A percentile compares a stretch with the other conserved stretches of the same genome.
Conservation (phyloP, 2,888 invertebrate species). For the Cheilosia soror region DNA sequence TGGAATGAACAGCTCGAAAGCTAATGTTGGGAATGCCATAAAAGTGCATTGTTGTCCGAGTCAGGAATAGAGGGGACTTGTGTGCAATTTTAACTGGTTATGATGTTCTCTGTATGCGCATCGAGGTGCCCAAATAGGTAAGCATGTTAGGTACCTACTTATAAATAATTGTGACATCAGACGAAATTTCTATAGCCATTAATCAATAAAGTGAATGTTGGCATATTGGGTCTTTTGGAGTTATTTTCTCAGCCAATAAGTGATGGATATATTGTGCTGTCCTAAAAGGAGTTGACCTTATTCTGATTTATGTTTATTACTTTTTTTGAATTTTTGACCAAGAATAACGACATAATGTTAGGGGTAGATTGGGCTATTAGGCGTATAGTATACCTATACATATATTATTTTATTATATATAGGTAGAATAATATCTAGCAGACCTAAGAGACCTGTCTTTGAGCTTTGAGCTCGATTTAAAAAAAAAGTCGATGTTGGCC, state of each 20-base stretch:
- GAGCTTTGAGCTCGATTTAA: too few species aligned
- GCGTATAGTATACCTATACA: too few species aligned
- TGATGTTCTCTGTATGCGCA: slow-evolving; percentile 1
- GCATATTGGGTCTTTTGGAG: slow-evolving; percentile 40
- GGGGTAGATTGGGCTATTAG: too few species aligned
- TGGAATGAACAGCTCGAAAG: slow-evolving; percentile 54
- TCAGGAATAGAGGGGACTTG: neutral
- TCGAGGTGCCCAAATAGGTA: slow-evolving; percentile 13
- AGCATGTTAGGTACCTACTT: slow-evolving; percentile 26
- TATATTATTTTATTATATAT: too few species aligned
- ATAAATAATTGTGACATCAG: slow-evolving; percentile 60
- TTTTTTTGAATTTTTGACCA: neutral
- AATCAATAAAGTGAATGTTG: slow-evolving; percentile 59
- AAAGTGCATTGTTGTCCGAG: slow-evolving; percentile 58
- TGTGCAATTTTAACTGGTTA: neutral
- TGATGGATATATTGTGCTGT: neutral
- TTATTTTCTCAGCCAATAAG: neutral
- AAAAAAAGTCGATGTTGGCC: too few species aligned
- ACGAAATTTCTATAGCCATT: slow-evolving; percentile 27
- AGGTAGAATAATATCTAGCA: too few species aligned
- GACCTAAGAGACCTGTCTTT: too few species aligned
- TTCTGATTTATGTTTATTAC: neutral
- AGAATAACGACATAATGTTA: too few species aligned
- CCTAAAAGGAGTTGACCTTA: neutral
- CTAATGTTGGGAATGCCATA: slow-evolving; percentile 54